A percentile compares a stretch with the other conserved stretches of the same genome.
Evolutionary conservation across 2,113 vertebrate species (phyloP).

Genomic region (Notarius quadriscutis): DNA sequence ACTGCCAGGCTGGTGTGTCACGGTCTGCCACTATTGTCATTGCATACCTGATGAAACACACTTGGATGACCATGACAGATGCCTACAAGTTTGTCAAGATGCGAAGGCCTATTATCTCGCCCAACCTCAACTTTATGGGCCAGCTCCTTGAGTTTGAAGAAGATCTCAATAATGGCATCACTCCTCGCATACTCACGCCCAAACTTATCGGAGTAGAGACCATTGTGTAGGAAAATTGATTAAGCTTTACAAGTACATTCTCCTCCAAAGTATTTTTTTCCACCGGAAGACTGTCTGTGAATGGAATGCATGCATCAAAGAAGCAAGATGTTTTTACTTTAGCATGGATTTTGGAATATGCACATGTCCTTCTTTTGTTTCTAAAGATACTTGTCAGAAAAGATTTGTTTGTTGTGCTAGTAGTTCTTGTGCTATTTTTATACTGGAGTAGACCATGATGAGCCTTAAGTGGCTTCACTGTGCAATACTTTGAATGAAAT

Average conservation of each 20-base stretch:
- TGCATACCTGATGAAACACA: constrained; percentile 99
- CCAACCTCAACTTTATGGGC: constrained; percentile 99
- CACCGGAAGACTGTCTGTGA: constrained; percentile 31
- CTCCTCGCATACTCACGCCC: constrained; percentile 93
- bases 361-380: neutral
- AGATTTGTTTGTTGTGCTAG: constrained; percentile 81
- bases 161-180: constrained; percentile 95
- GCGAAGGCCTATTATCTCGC: constrained; percentile 96
- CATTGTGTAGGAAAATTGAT: constrained; percentile 74
- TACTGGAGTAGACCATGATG: constrained; percentile 79
- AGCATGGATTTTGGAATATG: constrained; percentile 40
- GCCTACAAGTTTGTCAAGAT: constrained; percentile 99
- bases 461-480: constrained; percentile 86
- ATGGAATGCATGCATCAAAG: constrained; percentile 39
- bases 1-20: constrained; percentile 97
- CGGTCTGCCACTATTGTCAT: constrained; percentile 98
- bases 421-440: constrained; percentile 85
- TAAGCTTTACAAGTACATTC: neutral
- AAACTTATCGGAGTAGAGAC: constrained; percentile 94
- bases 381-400: constrained; percentile 53
- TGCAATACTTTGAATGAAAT: constrained; percentile 90
- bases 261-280: neutral
- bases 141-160: constrained; percentile 98
- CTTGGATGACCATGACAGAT: constrained; percentile 98
- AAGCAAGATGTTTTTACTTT: constrained; percentile 49